Evolutionary conservation across 2,113 vertebrate species (phyloP), one percentile per base, ranked within the genome.

Genomic region (Pitta sordida): DNA sequence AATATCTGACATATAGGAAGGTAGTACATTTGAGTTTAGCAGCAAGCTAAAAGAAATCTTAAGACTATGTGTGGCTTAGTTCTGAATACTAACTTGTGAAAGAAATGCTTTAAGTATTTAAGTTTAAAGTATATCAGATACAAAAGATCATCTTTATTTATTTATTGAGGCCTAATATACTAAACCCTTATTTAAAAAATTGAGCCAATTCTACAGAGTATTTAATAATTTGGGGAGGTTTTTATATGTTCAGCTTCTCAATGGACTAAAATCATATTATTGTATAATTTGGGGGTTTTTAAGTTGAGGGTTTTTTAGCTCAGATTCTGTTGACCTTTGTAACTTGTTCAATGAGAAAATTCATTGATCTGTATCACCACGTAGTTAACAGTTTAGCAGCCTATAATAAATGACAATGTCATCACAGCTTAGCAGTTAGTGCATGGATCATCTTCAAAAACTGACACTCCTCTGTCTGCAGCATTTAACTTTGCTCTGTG

Each of bases 391-490:
- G 41, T 18, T 96, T 96, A 97, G 39, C 49, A 51, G 55, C 55
- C 78, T 91, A 44, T 91, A 96, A 96, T 91, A 97, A 97, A 97
- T 96, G 94, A 96, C 97, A 97, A 97, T 97, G 94, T 56, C 94
- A 95, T 75, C 77, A 90, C 8, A 12, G 76, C 55, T 94, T 96
- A 88, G 76, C 88, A 97, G 95, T 98, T 97, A 98, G 90, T 88
- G 85, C 83, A 94, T 96, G 93, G 88, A 97, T 96, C 88, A 93
- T 95, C 96, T 96, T 97, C 83, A 97, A 90, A 93, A 95, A 69
- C 83, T 86, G 92, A 77, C 29, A 93, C n/a, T 55, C 41, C 80
- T 96, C 89, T n/a, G 4, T 96, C 92, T 84, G 27, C 46, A 94
- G 65, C 69, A 93, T 94, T 96, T 95, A 97, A 93, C 86, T 91